Conservation (phyloP, 2,797 vertebrate genomes). For the Halcyon leucocephala region DNA sequence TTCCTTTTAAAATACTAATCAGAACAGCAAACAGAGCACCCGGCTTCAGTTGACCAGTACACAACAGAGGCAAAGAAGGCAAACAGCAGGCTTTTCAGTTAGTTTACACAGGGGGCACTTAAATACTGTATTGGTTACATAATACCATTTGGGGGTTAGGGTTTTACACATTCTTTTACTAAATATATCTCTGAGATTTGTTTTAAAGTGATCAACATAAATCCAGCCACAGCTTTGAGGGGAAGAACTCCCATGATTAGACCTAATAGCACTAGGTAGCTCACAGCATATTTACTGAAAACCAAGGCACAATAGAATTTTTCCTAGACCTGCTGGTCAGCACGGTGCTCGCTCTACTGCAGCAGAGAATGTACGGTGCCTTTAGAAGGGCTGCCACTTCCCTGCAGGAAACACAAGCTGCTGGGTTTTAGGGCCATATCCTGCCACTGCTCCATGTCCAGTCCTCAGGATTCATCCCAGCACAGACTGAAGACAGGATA, state of each 20-base stretch:
- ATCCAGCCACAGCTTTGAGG: constrained; percentile 32
- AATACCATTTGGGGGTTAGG: constrained; percentile 51
- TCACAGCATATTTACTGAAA: not conserved
- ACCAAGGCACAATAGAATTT: not conserved
- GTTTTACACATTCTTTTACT: constrained; percentile 59
- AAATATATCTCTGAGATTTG: constrained; percentile 48
- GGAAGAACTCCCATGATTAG: constrained; percentile 1
- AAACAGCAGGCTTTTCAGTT: constrained; percentile 66
- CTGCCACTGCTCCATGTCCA: not conserved
- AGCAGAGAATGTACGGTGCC: not conserved
- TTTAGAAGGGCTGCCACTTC: not conserved
- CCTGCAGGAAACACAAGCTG: not conserved
- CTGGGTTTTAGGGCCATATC: not conserved
- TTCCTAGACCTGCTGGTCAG: not conserved
- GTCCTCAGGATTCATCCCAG: not conserved
- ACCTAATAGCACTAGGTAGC: constrained; percentile 20
- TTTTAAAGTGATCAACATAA: constrained; percentile 59
- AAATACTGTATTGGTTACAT: constrained; percentile 64
- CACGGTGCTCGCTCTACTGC: fast-evolving
- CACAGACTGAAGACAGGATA: not conserved
- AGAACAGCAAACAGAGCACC: constrained; percentile 59
- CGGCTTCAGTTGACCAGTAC: constrained; percentile 15
- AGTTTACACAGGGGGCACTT: constrained; percentile 69
- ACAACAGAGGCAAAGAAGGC: constrained; percentile 64
- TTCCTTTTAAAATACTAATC: constrained; percentile 66